These are phyloP conservation scores for Cottus gobio DNA, from an alignment of 2,113 vertebrate genomes.

Conservation along the genomic window DNA sequence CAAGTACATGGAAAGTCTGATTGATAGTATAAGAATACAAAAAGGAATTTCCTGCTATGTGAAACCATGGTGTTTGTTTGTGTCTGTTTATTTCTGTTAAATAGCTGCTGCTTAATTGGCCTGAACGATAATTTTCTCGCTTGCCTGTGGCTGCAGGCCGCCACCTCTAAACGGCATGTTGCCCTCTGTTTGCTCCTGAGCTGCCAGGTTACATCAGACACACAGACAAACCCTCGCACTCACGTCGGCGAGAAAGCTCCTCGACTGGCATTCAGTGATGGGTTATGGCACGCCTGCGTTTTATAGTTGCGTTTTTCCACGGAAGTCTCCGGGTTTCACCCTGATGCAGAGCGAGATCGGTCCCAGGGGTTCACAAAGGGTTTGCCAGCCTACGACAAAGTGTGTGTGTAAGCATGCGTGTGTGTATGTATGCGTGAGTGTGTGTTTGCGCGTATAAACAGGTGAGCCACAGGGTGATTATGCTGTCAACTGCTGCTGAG, in stretches of 20 bases:
- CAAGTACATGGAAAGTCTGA: not conserved
- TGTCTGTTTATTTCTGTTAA: constrained; percentile 43
- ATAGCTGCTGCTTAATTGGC: constrained; percentile 52
- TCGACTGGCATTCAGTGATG: constrained; percentile 51
- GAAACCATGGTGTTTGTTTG: constrained; percentile 49
- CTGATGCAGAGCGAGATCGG: constrained; percentile 55
- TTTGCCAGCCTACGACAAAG: constrained; percentile 35
- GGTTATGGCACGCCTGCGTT: constrained; percentile 59
- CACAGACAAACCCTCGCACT: constrained; percentile 58
- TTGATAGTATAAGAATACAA: not conserved
- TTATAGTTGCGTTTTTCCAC: constrained; percentile 60
- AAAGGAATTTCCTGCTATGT: constrained; percentile 18
- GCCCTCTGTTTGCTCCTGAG: constrained; percentile 74
- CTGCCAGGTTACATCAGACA: constrained; percentile 71
- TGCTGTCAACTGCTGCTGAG: constrained; percentile 79
- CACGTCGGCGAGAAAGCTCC: constrained; percentile 31
- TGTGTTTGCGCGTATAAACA: constrained; percentile 65
- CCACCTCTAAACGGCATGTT: constrained; percentile 53
- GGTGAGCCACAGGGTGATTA: constrained; percentile 76
- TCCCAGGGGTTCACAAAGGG: constrained; percentile 69
- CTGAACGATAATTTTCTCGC: constrained; percentile 47
- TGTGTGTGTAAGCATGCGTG: constrained; percentile 19
- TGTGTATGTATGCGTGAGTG: constrained; percentile 25
- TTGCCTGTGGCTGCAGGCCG: constrained; percentile 55
- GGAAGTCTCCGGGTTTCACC: constrained; percentile 52